These are phyloP conservation scores for Acanthosepion esculentum DNA, from an alignment of 2,888 invertebrate genomes.

Conservation along the genomic window DNA sequence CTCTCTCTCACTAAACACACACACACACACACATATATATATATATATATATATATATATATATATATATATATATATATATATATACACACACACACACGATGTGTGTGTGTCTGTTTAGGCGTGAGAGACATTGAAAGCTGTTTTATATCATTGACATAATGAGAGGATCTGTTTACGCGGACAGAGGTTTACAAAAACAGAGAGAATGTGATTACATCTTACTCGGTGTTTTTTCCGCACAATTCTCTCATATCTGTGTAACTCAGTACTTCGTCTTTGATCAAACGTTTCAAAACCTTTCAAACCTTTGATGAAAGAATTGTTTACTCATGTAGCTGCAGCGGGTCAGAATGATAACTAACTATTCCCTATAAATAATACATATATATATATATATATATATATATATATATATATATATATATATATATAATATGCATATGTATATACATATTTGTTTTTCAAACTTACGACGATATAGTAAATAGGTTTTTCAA, in stretches of 20 bases:
- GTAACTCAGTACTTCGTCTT: background rate
- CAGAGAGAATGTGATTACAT: background rate
- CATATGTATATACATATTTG: too few species aligned
- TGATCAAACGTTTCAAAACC: background rate
- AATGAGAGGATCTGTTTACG: background rate
- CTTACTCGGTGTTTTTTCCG: background rate
- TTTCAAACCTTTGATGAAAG: background rate
- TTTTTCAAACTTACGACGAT: background rate
- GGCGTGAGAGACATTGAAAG: background rate
- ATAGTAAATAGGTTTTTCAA: too few species aligned
- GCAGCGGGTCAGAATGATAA: background rate
- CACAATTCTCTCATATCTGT: background rate
- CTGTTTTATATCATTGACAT: background rate
- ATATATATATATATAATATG: background rate
- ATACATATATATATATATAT: background rate
- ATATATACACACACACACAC: background rate
- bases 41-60: background rate
- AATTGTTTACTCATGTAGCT: background rate
- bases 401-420: slow-evolving; percentile 6
- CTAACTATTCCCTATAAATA: background rate
- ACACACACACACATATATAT: too few species aligned
- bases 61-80: background rate
- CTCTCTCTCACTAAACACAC: too few species aligned
- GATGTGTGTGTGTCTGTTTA: too few species aligned
- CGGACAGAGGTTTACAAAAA: background rate